Evolutionary conservation across 2,888 invertebrate species (phyloP).

Genomic region (Ditula angustiorana): DNA sequence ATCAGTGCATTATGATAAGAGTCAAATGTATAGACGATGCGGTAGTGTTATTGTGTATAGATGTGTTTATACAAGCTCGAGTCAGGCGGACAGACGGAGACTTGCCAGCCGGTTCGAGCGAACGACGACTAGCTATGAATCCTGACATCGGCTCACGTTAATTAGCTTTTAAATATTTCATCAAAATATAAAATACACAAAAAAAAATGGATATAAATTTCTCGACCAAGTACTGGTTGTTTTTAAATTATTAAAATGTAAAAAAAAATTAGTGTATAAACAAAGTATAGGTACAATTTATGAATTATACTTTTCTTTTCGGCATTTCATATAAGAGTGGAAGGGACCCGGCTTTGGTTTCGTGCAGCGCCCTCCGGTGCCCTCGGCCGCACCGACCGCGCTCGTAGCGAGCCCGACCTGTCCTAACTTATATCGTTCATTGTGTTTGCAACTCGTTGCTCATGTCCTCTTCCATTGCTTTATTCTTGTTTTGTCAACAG

Average conservation of each 20-base stretch:
- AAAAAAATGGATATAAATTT: slow-evolving; percentile 85
- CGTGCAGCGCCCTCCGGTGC: slow-evolving; percentile 37
- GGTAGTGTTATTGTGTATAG: slow-evolving; percentile 81
- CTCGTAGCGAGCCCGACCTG: slow-evolving; percentile 65
- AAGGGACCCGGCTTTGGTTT: slow-evolving; percentile 65
- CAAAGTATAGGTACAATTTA: slow-evolving; percentile 86
- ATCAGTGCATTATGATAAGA: slow-evolving; percentile 80
- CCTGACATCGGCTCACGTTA: slow-evolving; percentile 86
- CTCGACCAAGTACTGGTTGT: slow-evolving; percentile 85
- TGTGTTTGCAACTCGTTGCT: slow-evolving; percentile 81
- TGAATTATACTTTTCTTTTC: slow-evolving; percentile 84
- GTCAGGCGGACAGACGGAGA: slow-evolving; percentile 69
- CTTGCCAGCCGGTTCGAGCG: slow-evolving; percentile 80
- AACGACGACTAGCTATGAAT: slow-evolving; percentile 86
- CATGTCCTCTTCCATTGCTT: slow-evolving; percentile 83
- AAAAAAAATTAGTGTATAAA: slow-evolving; percentile 85
- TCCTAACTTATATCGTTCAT: slow-evolving; percentile 67
- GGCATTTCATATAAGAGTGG: slow-evolving; percentile 81
- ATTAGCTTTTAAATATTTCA: slow-evolving; percentile 86
- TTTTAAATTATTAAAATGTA: slow-evolving; percentile 86
- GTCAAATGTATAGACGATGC: slow-evolving; percentile 78
- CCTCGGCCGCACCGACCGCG: slow-evolving; percentile 45
- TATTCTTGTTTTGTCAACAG: slow-evolving; percentile 78
- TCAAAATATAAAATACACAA: slow-evolving; percentile 86
- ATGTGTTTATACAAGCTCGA: slow-evolving; percentile 80